These are phyloP conservation scores for Streptopelia turtur DNA, from an alignment of 2,797 vertebrate genomes.

Conservation along the genomic window DNA sequence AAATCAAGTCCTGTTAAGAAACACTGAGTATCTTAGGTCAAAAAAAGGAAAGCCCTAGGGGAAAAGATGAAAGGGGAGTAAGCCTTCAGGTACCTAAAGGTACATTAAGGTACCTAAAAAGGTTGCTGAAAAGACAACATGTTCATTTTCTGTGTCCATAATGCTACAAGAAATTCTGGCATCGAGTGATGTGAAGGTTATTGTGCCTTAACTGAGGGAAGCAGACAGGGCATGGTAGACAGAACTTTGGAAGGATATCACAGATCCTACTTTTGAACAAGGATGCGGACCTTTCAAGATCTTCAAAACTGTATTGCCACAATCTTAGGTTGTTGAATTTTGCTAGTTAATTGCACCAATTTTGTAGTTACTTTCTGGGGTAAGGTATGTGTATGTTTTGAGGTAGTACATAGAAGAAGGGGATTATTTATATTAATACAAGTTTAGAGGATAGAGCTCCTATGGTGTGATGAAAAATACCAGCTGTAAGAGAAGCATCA, in stretches of 20 bases:
- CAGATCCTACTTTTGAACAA: neutral
- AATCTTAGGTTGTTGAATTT: neutral
- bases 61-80: neutral
- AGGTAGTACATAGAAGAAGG: neutral
- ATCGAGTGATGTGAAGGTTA: neutral
- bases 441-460: neutral
- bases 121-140: neutral
- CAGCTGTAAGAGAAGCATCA: neutral
- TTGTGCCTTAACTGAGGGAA: neutral
- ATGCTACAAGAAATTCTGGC: neutral
- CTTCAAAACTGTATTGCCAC: neutral
- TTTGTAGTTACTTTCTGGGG: neutral
- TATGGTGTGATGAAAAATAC: neutral
- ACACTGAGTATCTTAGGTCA: neutral
- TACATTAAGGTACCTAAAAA: neutral
- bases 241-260: neutral
- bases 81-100: neutral
- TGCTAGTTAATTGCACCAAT: neutral
- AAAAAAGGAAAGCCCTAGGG: neutral
- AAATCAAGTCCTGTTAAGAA: neutral
- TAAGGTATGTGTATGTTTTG: neutral
- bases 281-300: neutral
- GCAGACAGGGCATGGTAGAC: neutral
- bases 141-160: neutral
- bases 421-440: neutral